Base-by-base conservation (phyloP, 2,888 invertebrate genomes). In the Nematopogon swammerdamellus region DNA sequence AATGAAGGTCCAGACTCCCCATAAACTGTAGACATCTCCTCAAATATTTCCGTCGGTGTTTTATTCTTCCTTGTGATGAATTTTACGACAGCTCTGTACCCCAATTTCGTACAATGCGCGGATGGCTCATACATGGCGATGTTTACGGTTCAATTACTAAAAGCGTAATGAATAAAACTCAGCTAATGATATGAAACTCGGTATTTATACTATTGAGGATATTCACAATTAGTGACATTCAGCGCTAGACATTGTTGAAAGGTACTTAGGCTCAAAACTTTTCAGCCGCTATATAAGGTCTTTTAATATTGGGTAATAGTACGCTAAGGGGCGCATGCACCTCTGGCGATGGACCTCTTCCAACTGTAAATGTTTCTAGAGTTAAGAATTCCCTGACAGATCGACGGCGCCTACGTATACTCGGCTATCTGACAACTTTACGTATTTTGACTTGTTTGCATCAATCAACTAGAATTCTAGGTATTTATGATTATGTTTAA, bases 111-210 rank as follows among this genome's bases (percentile, higher is more conserved):
- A 25, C 5, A 25, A 25, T 25, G 25, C 25, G 25, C 8, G 25
- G 8, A 25, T 25, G 25, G 8, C 25, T 25, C 25, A 8, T 4
- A 25, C 25, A 25, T 25, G 25, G 25, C 8, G 25, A 25, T 25
- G 25, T 25, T 25, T 25, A 25, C 25, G 25, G 8, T 25, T 25
- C 25, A 25, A 25, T 25, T 25, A 6, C 29, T 8, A 25, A 25
- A 25, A 25, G 25, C 25, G n/a, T 8, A 25, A 25, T 25, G 46
- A 46, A n/a, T n/a, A n/a, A n/a, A n/a, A n/a, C n/a, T n/a, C n/a
- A 19, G 46, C 25, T 46, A 51, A 51, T 49, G 30, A 49, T 30
- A 51, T 46, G 47, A 46, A 48, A 47, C 47, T 49, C 47, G 44
- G 19, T 49, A 46, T 49, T 19, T 46, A 46, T 46, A 46, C 46